Evolutionary conservation across 2,888 invertebrate species (phyloP).

Genomic region (Plebejus argus): DNA sequence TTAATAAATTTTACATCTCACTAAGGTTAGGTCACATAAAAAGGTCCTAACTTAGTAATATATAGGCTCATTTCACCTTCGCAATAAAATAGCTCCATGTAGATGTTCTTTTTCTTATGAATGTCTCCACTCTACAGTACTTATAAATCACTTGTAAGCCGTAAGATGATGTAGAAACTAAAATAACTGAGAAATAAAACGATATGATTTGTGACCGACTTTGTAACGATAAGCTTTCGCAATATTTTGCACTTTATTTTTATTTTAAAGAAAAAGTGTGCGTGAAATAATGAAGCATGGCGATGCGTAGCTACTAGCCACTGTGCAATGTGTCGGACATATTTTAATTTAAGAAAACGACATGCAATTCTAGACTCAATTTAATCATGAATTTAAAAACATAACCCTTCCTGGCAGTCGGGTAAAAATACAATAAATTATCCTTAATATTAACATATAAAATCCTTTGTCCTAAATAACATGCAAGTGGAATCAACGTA

Average conservation of each 20-base stretch:
- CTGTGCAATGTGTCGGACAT: no score
- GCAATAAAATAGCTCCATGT: slow-evolving; percentile 1
- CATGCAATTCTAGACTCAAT: no score
- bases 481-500: no score
- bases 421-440: no score
- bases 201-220: background rate
- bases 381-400: no score
- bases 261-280: background rate
- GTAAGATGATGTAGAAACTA: background rate
- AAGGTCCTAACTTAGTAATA: background rate
- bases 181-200: background rate
- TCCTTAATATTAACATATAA: no score
- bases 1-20: slow-evolving; percentile 4
- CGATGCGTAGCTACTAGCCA: no score
- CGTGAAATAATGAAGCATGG: no score
- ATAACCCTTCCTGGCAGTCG: no score
- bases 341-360: no score
- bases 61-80: slow-evolving; percentile 5
- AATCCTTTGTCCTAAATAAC: no score
- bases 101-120: background rate
- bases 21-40: background rate
- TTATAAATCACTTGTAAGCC: background rate
- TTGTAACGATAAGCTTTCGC: background rate
- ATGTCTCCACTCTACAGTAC: background rate
- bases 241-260: background rate